A percentile compares a stretch with the other conserved stretches of the same genome.
phyloP scores from a whole-genome alignment of 2,113 vertebrate species.

The Anarhynchus alexandrinus region DNA sequence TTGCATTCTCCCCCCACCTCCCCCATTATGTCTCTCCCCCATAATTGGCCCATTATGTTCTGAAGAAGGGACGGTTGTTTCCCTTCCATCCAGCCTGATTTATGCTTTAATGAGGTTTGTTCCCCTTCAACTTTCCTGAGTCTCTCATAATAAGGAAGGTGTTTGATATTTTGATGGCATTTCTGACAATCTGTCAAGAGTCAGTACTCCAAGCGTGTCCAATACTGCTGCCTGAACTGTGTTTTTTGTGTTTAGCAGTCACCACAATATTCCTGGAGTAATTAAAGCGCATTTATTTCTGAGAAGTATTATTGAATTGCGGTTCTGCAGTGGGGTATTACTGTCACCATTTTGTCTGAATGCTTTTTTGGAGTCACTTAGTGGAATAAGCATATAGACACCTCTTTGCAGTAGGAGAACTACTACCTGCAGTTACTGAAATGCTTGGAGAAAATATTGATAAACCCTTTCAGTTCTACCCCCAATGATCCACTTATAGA shows the following conservation, averaged over 20 bases:
- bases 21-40: too few relatives aligned
- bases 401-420: background rate
- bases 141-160: background rate
- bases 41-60: background rate
- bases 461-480: background rate
- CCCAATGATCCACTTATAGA: accelerated
- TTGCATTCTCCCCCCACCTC: background rate
- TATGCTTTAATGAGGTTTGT: background rate
- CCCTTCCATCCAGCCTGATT: background rate
- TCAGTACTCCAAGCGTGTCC: background rate
- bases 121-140: background rate
- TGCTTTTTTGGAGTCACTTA: background rate
- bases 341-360: background rate
- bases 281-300: background rate
- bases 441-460: background rate
- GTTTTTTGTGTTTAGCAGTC: background rate
- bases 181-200: background rate
- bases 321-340: background rate
- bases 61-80: background rate
- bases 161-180: background rate
- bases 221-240: background rate
- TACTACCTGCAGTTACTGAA: background rate
- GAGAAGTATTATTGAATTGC: background rate
- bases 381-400: background rate
- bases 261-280: background rate